Percentiles rank a stretch among this genome's conserved stretches.
Conservation (phyloP, 2,797 vertebrate species). For the Poeciliopsis gracilis region DNA sequence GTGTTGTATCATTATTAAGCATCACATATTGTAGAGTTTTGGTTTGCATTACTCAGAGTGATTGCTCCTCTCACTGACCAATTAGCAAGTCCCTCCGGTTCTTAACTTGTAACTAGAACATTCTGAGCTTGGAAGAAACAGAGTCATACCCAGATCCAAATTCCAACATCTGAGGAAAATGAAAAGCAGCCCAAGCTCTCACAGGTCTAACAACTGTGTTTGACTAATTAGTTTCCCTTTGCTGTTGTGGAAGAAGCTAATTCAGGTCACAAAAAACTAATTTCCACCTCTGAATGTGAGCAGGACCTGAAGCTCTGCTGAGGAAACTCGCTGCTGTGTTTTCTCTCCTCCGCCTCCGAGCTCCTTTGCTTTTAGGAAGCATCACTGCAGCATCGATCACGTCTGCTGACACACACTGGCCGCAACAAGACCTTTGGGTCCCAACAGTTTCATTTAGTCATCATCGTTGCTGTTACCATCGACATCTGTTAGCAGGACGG, state of each 20-base stretch:
- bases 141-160: not conserved
- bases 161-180: not conserved
- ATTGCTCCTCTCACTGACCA: not conserved
- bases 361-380: accelerated
- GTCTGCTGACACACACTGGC: not conserved
- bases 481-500: constrained; percentile 39
- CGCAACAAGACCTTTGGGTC: not conserved
- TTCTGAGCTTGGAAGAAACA: not conserved
- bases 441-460: constrained; percentile 21
- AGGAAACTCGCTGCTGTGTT: not conserved
- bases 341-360: not conserved
- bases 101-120: not conserved
- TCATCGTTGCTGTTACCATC: not conserved
- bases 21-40: not conserved
- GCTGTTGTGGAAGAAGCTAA: constrained; percentile 13
- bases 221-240: constrained; percentile 26
- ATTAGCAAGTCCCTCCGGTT: not conserved
- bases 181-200: constrained; percentile 7
- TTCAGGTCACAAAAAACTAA: constrained; percentile 36
- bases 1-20: not conserved
- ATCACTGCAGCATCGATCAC: not conserved
- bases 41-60: not conserved
- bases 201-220: constrained; percentile 1
- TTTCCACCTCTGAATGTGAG: constrained; percentile 15
- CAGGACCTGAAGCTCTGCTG: not conserved